Percentiles rank a stretch among this genome's conserved stretches.
Evolutionary conservation across 2,888 invertebrate species (phyloP).

Genomic region (Parnassius apollo): DNA sequence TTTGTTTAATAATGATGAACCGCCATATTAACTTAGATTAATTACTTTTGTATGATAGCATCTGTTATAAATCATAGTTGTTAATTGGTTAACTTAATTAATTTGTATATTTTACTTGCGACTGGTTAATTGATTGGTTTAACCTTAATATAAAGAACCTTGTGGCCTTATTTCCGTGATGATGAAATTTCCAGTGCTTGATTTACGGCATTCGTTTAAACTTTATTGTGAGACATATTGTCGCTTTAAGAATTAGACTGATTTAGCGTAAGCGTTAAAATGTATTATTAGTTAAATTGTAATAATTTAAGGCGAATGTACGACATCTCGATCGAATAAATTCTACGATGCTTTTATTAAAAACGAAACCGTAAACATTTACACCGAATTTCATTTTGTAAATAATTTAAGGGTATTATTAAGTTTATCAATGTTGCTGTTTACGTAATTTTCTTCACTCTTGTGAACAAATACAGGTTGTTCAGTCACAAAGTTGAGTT

Average conservation of each 20-base stretch:
- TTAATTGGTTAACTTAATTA: slow-evolving; percentile 33
- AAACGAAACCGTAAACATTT: slow-evolving; percentile 23
- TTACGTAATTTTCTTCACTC: slow-evolving; percentile 2
- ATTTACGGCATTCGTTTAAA: slow-evolving; percentile 71
- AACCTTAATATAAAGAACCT: slow-evolving; percentile 41
- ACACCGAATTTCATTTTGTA: slow-evolving; percentile 27
- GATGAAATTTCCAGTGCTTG: slow-evolving; percentile 71
- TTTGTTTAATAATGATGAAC: slow-evolving; percentile 37
- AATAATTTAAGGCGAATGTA: slow-evolving; percentile 60
- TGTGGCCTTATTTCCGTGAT: slow-evolving; percentile 67
- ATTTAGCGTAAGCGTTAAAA: slow-evolving; percentile 79
- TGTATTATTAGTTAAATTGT: slow-evolving; percentile 73
- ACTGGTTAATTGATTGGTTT: slow-evolving; percentile 44
- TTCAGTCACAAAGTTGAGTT: slow-evolving; percentile 24
- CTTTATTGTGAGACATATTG: slow-evolving; percentile 76
- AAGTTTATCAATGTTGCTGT: slow-evolving; percentile 19
- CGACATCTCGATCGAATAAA: slow-evolving; percentile 61
- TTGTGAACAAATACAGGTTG: slow-evolving; percentile 6
- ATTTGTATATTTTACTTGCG: slow-evolving; percentile 36
- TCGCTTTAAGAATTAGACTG: slow-evolving; percentile 81
- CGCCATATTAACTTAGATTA: slow-evolving; percentile 59
- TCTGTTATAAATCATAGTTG: slow-evolving; percentile 36
- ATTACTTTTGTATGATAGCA: slow-evolving; percentile 39
- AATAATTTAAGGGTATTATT: slow-evolving; percentile 22
- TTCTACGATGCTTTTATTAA: slow-evolving; percentile 30